phyloP scores from a whole-genome alignment of 2,113 vertebrate species.

The Chionodraco myersi region DNA sequence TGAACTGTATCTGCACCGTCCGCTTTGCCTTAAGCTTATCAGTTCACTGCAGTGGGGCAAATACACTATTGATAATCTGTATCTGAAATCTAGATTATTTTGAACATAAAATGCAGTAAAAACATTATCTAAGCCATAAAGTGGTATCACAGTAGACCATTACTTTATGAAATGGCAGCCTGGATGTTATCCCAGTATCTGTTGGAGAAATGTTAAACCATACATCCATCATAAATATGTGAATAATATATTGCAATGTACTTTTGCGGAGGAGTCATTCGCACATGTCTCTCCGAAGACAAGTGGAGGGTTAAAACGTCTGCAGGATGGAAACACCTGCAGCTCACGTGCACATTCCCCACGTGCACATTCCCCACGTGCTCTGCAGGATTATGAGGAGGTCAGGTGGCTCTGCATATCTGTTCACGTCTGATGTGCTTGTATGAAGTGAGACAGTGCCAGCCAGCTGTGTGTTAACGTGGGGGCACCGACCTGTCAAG shows the following conservation, averaged over 20 bases:
- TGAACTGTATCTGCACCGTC: too few species aligned
- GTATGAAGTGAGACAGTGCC: too few species aligned
- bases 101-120: not conserved
- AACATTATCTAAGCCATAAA: not conserved
- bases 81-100: not conserved
- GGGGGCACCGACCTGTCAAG: too few species aligned
- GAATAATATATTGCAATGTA: not conserved
- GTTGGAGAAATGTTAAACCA: not conserved
- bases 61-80: too few species aligned
- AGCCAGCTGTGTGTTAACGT: too few species aligned
- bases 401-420: not conserved
- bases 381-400: slow-evolving; percentile 17
- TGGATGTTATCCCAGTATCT: not conserved
- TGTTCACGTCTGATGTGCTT: not conserved
- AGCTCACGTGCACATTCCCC: too few species aligned
- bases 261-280: not conserved
- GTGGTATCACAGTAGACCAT: not conserved
- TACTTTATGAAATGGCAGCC: not conserved
- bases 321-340: not conserved
- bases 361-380: not conserved
- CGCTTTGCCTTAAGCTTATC: too few species aligned
- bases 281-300: not conserved
- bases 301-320: not conserved
- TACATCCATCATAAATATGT: not conserved
- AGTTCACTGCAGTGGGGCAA: too few species aligned